Conservation (phyloP, 2,888 invertebrate species). For the Crossocerus cetratus region DNA sequence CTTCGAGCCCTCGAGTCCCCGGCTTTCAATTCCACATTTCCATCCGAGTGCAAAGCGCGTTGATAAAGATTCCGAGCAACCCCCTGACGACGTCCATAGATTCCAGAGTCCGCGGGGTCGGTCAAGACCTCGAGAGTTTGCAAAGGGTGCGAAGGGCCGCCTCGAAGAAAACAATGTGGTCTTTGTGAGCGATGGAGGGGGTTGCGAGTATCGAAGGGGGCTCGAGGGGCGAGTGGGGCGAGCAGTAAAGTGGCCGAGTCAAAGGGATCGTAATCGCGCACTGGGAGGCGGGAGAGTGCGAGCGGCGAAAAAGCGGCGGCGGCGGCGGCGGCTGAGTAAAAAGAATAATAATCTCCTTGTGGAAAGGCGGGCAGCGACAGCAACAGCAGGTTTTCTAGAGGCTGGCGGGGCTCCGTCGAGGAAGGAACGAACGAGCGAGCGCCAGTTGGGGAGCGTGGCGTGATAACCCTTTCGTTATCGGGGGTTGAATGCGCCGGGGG, state of each 20-base stretch:
- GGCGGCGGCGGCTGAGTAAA: constrained; percentile 39
- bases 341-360: constrained; percentile 63
- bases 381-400: constrained; percentile 45
- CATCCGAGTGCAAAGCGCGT: too few relatives aligned
- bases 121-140: not conserved
- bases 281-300: constrained; percentile 2
- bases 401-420: constrained; percentile 35
- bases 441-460: constrained; percentile 68
- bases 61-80: too few relatives aligned
- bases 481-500: constrained; percentile 55
- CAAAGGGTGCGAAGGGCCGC: constrained; percentile 1
- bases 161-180: constrained; percentile 60
- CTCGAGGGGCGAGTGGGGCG: constrained; percentile 19
- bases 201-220: constrained; percentile 10
- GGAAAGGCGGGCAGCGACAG: constrained; percentile 52
- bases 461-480: constrained; percentile 77
- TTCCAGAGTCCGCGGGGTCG: not conserved
- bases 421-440: constrained; percentile 35
- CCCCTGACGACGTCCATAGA: too few relatives aligned
- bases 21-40: too few relatives aligned
- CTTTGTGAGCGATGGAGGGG: constrained; percentile 47
- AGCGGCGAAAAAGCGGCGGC: constrained; percentile 57
- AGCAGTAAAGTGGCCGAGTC: constrained; percentile 70
- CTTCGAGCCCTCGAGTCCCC: too few relatives aligned
- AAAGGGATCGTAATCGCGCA: constrained; percentile 70